A percentile compares a stretch with the other conserved stretches of the same genome.
Conservation (phyloP, 2,888 invertebrate species). For the Heteropelma amictum region DNA sequence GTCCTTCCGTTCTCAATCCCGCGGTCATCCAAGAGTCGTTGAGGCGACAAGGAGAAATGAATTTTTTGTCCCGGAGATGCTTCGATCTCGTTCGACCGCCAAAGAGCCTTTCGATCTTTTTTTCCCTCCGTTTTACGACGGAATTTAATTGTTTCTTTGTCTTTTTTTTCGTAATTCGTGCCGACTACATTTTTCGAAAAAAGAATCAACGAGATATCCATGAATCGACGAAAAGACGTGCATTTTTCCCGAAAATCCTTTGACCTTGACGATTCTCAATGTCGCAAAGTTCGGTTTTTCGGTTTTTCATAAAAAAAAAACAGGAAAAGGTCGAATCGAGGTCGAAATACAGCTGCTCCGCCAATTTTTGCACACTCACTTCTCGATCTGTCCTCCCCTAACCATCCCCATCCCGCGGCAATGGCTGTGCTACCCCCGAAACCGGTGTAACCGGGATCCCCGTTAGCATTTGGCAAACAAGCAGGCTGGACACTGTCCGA, state of each 20-base stretch:
- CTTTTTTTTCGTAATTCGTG: too few species aligned
- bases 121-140: too few species aligned
- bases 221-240: too few species aligned
- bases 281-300: background rate
- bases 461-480: conserved; percentile 83
- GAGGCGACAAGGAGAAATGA: background rate
- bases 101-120: too few species aligned
- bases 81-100: too few species aligned
- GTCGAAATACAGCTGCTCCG: too few species aligned
- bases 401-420: conserved; percentile 94
- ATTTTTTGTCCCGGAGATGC: too few species aligned
- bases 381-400: conserved; percentile 84
- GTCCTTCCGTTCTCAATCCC: background rate
- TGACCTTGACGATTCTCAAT: too few species aligned
- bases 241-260: background rate
- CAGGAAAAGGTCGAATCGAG: too few species aligned
- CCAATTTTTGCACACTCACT: conserved; percentile 79
- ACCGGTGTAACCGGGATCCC: conserved; percentile 77
- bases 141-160: too few species aligned
- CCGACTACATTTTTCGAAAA: too few species aligned
- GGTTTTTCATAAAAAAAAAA: background rate
- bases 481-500: conserved; percentile 86
- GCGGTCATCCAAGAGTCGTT: background rate
- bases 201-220: too few species aligned
- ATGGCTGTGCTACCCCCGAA: conserved; percentile 82